phyloP scores from a whole-genome alignment of 2,888 invertebrate genomes.

The Lordiphosa fenestrarum region DNA sequence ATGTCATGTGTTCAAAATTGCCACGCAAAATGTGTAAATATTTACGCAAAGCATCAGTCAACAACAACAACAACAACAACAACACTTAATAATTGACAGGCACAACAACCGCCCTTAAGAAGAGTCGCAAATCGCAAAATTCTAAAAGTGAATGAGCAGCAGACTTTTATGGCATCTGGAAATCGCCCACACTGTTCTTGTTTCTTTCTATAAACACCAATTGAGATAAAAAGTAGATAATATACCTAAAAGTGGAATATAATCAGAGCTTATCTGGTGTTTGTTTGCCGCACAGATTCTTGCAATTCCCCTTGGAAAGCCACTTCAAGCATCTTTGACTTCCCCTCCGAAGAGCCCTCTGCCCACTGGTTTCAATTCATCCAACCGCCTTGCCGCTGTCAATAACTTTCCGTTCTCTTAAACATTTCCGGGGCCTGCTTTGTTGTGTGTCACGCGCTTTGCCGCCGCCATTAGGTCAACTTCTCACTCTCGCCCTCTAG shows the following conservation, averaged over 20 bases:
- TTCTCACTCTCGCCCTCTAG: neutral
- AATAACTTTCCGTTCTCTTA: no score
- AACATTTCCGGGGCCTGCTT: neutral
- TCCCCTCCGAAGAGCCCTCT: no score
- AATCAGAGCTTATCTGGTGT: no score
- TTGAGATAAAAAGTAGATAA: no score
- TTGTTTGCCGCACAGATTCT: no score
- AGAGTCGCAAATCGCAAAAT: constrained; percentile 28
- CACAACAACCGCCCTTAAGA: constrained; percentile 22
- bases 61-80: constrained; percentile 28
- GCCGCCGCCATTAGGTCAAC: neutral
- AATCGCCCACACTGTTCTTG: no score
- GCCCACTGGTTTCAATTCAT: no score
- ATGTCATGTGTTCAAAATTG: constrained; percentile 74
- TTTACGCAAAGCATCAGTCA: constrained; percentile 49
- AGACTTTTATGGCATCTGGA: neutral
- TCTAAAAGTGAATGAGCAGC: constrained; percentile 23
- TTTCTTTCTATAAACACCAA: no score
- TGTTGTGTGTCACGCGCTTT: constrained; percentile 1
- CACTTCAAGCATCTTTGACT: no score
- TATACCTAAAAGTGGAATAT: no score
- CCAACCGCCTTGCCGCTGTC: no score
- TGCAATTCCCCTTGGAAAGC: no score
- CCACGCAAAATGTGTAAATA: constrained; percentile 68
- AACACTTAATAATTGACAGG: constrained; percentile 25